Base-by-base conservation (phyloP, 1,140 invertebrate species). In the Ceratitis capitata region DNA sequence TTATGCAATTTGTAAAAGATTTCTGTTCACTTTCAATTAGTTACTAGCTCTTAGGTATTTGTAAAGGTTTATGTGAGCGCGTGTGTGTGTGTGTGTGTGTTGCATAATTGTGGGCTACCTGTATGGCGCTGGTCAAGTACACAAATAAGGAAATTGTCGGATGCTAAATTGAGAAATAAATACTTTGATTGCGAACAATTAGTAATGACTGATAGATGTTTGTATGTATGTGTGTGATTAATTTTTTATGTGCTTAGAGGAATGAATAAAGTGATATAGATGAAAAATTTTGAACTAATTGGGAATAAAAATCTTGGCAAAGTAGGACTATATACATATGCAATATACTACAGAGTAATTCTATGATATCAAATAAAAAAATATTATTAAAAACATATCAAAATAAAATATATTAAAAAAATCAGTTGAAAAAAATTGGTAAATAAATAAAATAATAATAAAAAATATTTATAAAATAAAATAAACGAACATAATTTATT, bases 151-250 rank as follows among this genome's bases (percentile, higher is more conserved):
- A 78, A 78, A 78, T 45, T 42, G 42, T 78, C 5, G 69, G 69
- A 45, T 45, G 69, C 69, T 78, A 42, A 78, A 78, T 78, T 78
- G 39, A 78, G 42, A 78, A 78, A 45, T 45, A 78, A 78, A 78
- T 45, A 78, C 42, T 39, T 69, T 69, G 61, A 69, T 69, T 69
- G 61, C 61, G 6, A 35, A 32, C 61, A 69, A 69, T 69, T 69
- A 69, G 39, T 29, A 35, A 35, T 69, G 32, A 35, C 9, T 47
- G 45, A 14, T 7, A 47, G n/a, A 26, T 32, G 29, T 12, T 32
- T 61, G 26, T 61, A 10, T 6, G 5, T 58, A 6, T 29, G 56
- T n/a, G 23, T n/a, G 23, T 23, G 56, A 1, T n/a, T n/a, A n/a
- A n/a, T n/a, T n/a, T n/a, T n/a, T n/a, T n/a, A n/a, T n/a, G 53